These are phyloP conservation scores for Peromyscus nudipes DNA, from an alignment of 2,797 vertebrate species.

Conservation along the genomic window DNA sequence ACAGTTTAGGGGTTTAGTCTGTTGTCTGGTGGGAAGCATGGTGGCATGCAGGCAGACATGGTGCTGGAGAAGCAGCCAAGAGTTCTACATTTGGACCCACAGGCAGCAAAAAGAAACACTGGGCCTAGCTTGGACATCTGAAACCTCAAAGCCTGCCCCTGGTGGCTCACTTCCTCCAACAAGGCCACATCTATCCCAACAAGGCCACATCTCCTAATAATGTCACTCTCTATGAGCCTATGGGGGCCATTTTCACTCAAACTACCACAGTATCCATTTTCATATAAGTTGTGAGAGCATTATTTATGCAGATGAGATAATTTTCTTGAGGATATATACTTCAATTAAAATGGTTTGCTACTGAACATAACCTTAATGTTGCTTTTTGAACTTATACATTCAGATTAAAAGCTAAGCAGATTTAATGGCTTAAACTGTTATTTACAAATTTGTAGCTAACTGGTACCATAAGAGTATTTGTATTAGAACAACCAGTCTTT, in stretches of 20 bases:
- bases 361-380: slow-evolving; percentile 70
- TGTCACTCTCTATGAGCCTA: background rate
- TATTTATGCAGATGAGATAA: slow-evolving; percentile 58
- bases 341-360: slow-evolving; percentile 58
- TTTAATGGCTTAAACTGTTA: slow-evolving; percentile 58
- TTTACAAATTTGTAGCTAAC: slow-evolving; percentile 54
- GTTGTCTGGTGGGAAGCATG: background rate
- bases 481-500: slow-evolving; percentile 39
- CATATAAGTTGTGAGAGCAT: slow-evolving; percentile 35
- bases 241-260: background rate
- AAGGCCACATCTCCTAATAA: background rate
- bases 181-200: background rate
- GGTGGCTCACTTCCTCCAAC: background rate
- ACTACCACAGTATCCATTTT: background rate
- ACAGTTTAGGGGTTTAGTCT: background rate
- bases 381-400: slow-evolving; percentile 61
- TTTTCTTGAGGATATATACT: slow-evolving; percentile 56
- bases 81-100: background rate
- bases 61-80: background rate
- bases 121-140: background rate
- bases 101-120: background rate
- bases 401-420: slow-evolving; percentile 41
- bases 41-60: background rate
- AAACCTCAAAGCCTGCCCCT: background rate
- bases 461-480: slow-evolving; percentile 48